Base-by-base conservation (phyloP, 2,888 invertebrate genomes). In the Acleris holmiana region DNA sequence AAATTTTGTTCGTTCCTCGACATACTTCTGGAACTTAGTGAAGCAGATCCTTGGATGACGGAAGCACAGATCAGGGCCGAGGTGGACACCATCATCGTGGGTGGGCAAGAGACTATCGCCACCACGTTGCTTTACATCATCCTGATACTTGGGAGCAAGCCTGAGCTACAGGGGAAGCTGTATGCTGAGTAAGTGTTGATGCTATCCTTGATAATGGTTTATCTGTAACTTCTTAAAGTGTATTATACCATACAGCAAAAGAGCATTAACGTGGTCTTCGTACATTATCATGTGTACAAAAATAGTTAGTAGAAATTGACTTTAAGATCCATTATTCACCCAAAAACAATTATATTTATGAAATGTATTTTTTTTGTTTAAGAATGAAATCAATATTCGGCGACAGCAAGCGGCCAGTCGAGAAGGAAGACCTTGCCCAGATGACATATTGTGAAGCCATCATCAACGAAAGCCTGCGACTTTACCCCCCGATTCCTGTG, bases 81-180 rank as follows among this genome's bases (percentile, higher is more conserved):
- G 79, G 93, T 94, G 29, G 89, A 93, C 69, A 94, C 94, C 3
- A 93, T 94, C 73, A 93, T 94, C 68, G 79, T 94, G 15, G 94
- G 92, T 0, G 94, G 94, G 18, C 91, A 93, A 76, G 90, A 93
- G 78, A 93, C 93, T 0, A 87, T 88, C 0, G 90, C 93, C 0
- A 76, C 86, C 7, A 83, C 85, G 0, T 70, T 90, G 46, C 82
- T 83, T 68, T 91, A 80, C 69, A 61, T 78, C 0, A 68, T 93
- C 2, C 77, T 91, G 25, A 80, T 91, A 78, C 72, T 93, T 0
- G 93, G 92, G 0, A 78, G 78, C 23, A 77, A 84, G 54, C 78
- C 83, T 2, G 73, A 77, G 25, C 76, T 91, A 18, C 93, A 93
- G 73, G 75, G 83, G 0, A 85, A 83, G 46, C 63, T 89, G 51